Evolutionary conservation across 2,797 vertebrate species (phyloP).

Genomic region (Poecilia gillii): DNA sequence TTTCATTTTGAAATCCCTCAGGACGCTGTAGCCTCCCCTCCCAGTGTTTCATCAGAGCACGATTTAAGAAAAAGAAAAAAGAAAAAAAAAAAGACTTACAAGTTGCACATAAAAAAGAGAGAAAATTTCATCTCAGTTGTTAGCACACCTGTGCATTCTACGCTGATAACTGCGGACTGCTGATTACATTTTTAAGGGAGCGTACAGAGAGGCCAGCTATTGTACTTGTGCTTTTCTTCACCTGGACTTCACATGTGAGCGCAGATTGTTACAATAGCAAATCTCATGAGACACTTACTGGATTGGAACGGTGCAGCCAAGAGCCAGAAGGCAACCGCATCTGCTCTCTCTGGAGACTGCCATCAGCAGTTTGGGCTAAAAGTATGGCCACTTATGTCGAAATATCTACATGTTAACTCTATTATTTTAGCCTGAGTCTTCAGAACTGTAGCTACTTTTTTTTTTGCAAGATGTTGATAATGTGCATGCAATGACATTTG

Average conservation of each 20-base stretch:
- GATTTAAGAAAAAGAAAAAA: constrained; percentile 1
- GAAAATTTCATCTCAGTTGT: constrained; percentile 52
- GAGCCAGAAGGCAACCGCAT: constrained; percentile 78
- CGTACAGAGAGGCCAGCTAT: constrained; percentile 41
- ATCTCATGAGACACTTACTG: constrained; percentile 74
- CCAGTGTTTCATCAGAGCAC: constrained; percentile 39
- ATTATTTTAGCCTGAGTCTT: constrained; percentile 39
- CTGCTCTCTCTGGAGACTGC: constrained; percentile 77
- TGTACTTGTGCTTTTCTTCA: constrained; percentile 57
- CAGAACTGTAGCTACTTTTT: constrained; percentile 40
- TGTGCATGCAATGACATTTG: constrained; percentile 65
- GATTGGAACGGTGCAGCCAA: constrained; percentile 69
- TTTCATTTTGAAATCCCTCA: constrained; percentile 30
- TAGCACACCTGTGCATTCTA: constrained; percentile 42
- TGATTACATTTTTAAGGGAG: constrained; percentile 52
- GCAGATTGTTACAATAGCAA: constrained; percentile 63
- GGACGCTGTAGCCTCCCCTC: constrained; percentile 39
- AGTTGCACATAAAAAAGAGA: constrained; percentile 20
- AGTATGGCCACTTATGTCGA: constrained; percentile 66
- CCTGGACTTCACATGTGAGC: constrained; percentile 54
- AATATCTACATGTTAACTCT: constrained; percentile 47
- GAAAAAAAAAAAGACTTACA: constrained; percentile 23
- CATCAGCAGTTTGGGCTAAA: constrained; percentile 73
- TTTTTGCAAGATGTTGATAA: constrained; percentile 58
- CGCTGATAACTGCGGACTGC: constrained; percentile 42